Base-by-base conservation (phyloP, 2,888 invertebrate genomes). In the Coecobrya sp. region DNA sequence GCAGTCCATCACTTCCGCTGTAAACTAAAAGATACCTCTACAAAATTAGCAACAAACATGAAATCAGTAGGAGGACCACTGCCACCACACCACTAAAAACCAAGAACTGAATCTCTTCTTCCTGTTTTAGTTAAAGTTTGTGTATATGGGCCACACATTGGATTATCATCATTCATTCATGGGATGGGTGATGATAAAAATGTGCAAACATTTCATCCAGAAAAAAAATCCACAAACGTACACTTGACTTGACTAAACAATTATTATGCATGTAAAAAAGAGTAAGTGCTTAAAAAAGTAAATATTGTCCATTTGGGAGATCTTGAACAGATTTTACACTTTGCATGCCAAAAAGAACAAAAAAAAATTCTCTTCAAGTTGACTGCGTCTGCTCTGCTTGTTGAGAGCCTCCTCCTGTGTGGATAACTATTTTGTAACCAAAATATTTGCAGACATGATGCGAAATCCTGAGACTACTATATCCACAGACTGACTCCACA, bases 391-490 rank as follows among this genome's bases (percentile, higher is more conserved):
- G 89, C 22, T 73, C 11, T 79, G 42, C 73, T 65, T 16, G 25
- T 65, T 65, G 30, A 68, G 55, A n/a, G 55, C n/a, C 49, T 49
- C n/a, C 55, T 30, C 16, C 2, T 16, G 81, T 55, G 49, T 30
- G 27, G 81, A 55, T 30, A 3, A 55, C 27, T 55, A 8, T 36
- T 65, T 79, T 42, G 76, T 45, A 87, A 88, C 84, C 52, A 92
- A 92, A 91, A 87, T 87, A 87, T 91, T 92, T 92, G 88, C 88
- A 92, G 88, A 92, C 87, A 68, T 27, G 62, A 62, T 22, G 65
- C 27, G 27, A 25, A 27, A 27, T n/a, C 36, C 11, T 25, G 59
- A 10, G n/a, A 13, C 59, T n/a, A 30, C 19, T 59, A 25, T 3
- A 81, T 52, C 73, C 13, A 30, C 13, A 13, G 73, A 11, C 7